A percentile compares a stretch with the other conserved stretches of the same genome.
phyloP scores from a whole-genome alignment of 2,797 vertebrate species.

The Sebastes kiyomatsui region DNA sequence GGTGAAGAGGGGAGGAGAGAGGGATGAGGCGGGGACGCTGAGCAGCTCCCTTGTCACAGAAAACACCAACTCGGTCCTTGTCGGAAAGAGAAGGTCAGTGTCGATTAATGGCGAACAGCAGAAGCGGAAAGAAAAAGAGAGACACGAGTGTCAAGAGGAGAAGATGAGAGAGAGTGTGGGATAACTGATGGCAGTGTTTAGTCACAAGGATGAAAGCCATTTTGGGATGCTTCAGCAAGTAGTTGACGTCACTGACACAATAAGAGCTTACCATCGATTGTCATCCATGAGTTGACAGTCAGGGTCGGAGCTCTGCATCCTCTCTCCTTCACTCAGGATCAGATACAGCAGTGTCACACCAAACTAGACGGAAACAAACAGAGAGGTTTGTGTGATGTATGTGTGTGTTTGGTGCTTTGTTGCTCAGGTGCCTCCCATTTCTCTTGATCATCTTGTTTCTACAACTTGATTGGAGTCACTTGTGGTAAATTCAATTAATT shows the following conservation, averaged over 20 bases:
- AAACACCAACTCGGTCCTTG: conserved; percentile 93
- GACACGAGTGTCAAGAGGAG: neutral
- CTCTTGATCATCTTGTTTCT: no score
- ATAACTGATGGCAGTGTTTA: neutral
- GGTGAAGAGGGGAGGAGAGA: conserved; percentile 88
- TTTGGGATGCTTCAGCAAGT: neutral
- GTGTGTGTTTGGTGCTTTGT: neutral
- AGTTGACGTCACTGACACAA: neutral
- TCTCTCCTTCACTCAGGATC: conserved; percentile 94
- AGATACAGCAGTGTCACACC: conserved; percentile 93
- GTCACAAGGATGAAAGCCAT: neutral
- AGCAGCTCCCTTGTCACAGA: conserved; percentile 91
- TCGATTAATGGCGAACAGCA: neutral
- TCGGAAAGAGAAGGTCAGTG: neutral
- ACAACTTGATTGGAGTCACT: no score
- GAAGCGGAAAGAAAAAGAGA: no score
- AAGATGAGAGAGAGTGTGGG: no score
- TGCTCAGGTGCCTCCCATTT: no score
- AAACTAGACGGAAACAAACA: conserved; percentile 78
- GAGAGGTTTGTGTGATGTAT: neutral
- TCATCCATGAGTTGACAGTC: conserved; percentile 88
- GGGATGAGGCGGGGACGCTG: conserved; percentile 84
- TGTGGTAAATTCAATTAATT: no score
- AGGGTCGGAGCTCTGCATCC: conserved; percentile 88
- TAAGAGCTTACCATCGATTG: conserved; percentile 87